Base-by-base conservation (phyloP, 2,797 vertebrate genomes). In the Periophthalmus magnuspinnatus region DNA sequence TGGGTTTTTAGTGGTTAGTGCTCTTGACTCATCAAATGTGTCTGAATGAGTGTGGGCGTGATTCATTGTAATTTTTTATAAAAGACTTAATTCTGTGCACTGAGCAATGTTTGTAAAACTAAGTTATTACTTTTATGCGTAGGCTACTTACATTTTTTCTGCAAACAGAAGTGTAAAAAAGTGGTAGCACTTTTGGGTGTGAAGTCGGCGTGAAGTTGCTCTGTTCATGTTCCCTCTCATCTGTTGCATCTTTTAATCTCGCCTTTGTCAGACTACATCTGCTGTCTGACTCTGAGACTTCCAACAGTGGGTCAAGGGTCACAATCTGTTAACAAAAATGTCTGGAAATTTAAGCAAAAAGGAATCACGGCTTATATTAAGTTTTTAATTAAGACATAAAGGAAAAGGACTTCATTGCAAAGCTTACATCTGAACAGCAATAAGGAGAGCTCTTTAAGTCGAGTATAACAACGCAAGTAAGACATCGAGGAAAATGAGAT, bases 151-250 rank as follows among this genome's bases (percentile, higher is more conserved):
- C 17, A 19, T 34, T 57, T 38, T 61, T 22, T 13, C 19, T 38
- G 13, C 9, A 41, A 41, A 22, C 34, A 22, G 8, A 9, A 34
- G 1, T 33, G 28, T 21, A 38, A 36, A 61, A 41, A 38, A 36
- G 17, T 19, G 4, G 76, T 81, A 48, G 67, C 33, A 76, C 72
- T 71, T 84, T 65, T 80, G 71, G 71, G 69, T 70, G 71, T 79
- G 65, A 79, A 69, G 79, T 82, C 59, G 38, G 68, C 22, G 14
- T 71, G 54, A 80, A 83, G 75, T 74, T 76, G 68, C 63, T 80
- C 71, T 57, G 50, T 74, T 67, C 22, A 62, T 71, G 54, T 60
- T 32, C 47, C 13, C 3, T 73, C 54, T 73, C 60, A 52, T 85
- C 64, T 81, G 67, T 50, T 79, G 48, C 6, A 59, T 67, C 41